Base-by-base conservation (phyloP, 2,888 invertebrate genomes). In the Amphipoea oculea region DNA sequence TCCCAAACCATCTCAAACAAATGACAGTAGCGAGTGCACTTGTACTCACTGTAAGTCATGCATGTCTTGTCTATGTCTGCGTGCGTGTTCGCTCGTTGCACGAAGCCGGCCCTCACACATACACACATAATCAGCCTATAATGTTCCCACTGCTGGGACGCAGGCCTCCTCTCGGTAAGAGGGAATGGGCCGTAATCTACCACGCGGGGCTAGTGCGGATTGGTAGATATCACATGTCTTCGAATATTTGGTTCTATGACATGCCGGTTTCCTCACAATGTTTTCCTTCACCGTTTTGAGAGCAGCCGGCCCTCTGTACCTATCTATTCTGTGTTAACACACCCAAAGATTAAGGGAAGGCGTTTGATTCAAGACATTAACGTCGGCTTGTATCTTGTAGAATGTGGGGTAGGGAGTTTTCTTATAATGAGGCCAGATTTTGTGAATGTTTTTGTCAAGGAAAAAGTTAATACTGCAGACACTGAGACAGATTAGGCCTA, bases 351-450 rank as follows among this genome's bases (percentile, higher is more conserved):
- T 63, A 70, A 57, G 65, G 60, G 36, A 60, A 4, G 40, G 51
- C 40, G 42, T 40, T 71, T 45, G 60, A 71, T 76, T 81, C 76
- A 83, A 83, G 57, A 85, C 51, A n/a, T 81, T 84, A 81, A 72
- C 54, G 40, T 48, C n/a, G 12, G 48, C 40, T 45, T 75, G 71
- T 66, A 67, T 78, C 68, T 51, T n/a, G 23, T 14, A 70, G 40
- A 51, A 36, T n/a, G 54, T 36, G 23, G 45, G 17, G 23, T 45
- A 36, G 14, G 29, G 14, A 76, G 57, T 76, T 40, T 67, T 82
- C 23, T 45, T 45, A 76, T 57, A 69, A 57, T 57, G 14, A 65
- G 6, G 5, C 23, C 29, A 62, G 23, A 68, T 63, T 81, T 82
- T 29, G 11, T 40, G 23, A 23, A 6, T 14, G 48, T 54, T 80